Evolutionary conservation across 2,113 vertebrate genomes (phyloP).

Genomic region (Mohoua ochrocephala): DNA sequence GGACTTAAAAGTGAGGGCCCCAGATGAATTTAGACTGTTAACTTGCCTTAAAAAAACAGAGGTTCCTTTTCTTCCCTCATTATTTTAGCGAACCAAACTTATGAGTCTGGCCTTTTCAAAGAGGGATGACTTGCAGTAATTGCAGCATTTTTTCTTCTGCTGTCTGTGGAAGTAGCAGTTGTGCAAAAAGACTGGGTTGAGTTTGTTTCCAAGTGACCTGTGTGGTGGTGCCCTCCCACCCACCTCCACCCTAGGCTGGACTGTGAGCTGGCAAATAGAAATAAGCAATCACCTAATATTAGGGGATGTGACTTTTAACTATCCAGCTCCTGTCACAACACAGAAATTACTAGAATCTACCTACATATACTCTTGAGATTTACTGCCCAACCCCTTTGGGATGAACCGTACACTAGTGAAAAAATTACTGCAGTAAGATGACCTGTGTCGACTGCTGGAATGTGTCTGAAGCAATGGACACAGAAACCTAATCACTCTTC

Average conservation of each 20-base stretch:
- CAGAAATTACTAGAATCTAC: neutral
- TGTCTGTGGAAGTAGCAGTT: neutral
- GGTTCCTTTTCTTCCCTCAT: neutral
- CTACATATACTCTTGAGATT: neutral
- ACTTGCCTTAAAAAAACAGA: neutral
- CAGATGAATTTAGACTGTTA: neutral
- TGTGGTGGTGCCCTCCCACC: neutral
- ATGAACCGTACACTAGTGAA: neutral
- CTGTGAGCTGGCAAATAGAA: neutral
- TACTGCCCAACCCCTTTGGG: no score
- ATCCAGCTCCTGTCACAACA: neutral
- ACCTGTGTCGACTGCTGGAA: neutral
- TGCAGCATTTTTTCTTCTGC: neutral
- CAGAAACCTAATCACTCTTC: neutral
- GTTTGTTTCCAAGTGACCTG: neutral
- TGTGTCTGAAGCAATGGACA: rapidly evolving
- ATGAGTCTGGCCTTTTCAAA: neutral
- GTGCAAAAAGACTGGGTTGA: neutral
- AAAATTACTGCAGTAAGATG: neutral
- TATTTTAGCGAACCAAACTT: neutral
- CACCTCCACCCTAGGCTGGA: neutral
- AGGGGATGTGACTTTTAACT: neutral
- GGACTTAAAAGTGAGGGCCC: neutral
- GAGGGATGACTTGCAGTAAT: neutral
- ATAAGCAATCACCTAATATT: neutral